A percentile compares a stretch with the other conserved stretches of the same genome.
These are phyloP conservation scores for Microcebus murinus DNA, from an alignment of 2,113 vertebrate species.

Conservation along the genomic window DNA sequence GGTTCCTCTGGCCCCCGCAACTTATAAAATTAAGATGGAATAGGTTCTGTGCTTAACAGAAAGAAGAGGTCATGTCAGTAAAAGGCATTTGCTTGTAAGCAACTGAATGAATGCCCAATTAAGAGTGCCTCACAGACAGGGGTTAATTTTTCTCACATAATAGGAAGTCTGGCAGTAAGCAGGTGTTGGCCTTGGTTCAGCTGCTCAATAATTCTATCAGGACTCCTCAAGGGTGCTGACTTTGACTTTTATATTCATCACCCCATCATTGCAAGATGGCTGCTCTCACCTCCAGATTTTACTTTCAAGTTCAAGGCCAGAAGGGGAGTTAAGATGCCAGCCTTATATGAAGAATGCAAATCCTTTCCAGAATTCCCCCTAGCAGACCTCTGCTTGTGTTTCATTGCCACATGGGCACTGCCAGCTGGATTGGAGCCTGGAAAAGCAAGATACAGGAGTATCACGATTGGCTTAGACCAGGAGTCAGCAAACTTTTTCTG, in stretches of 20 bases:
- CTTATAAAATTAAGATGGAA: background rate
- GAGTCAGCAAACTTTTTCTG: background rate
- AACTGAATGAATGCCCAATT: background rate
- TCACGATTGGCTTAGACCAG: slow-evolving; percentile 42
- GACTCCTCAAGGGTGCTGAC: background rate
- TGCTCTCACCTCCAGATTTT: slow-evolving; percentile 2
- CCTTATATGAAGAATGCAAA: slow-evolving; percentile 38
- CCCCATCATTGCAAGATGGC: slow-evolving; percentile 3
- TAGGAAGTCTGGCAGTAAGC: background rate
- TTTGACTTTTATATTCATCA: slow-evolving; percentile 23
- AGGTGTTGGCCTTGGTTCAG: background rate
- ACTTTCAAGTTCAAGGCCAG: slow-evolving; percentile 41
- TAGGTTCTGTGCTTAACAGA: background rate
- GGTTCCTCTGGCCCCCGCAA: background rate
- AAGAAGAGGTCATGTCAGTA: background rate
- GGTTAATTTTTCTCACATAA: background rate
- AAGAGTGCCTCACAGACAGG: background rate
- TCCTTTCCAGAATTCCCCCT: slow-evolving; percentile 49
- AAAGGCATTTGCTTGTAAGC: background rate
- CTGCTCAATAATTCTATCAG: slow-evolving; percentile 26
- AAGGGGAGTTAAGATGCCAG: slow-evolving; percentile 53
- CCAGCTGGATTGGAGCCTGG: slow-evolving; percentile 67
- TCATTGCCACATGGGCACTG: slow-evolving; percentile 58
- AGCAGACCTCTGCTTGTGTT: slow-evolving; percentile 49
- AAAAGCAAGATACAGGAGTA: slow-evolving; percentile 63